A percentile compares a stretch with the other conserved stretches of the same genome.
Conservation (phyloP, 2,797 vertebrate genomes). For the Paedocypris micromegethes region DNA sequence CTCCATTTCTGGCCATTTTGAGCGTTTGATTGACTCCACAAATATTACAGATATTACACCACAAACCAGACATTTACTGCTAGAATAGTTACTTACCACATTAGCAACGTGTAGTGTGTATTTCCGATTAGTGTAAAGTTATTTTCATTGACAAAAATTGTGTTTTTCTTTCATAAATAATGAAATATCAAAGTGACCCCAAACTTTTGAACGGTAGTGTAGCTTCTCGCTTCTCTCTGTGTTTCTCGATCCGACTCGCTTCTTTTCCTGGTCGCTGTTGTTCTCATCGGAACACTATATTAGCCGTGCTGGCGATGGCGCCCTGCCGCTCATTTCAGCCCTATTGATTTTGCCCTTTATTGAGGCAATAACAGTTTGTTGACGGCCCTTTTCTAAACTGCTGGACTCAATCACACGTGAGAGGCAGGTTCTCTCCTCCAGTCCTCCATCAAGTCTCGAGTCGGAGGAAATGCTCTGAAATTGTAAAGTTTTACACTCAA, state of each 20-base stretch:
- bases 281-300: slow-evolving; percentile 71
- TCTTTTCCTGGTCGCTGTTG: slow-evolving; percentile 32
- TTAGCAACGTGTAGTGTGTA: no score
- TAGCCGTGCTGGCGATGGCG: slow-evolving; percentile 84
- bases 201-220: slow-evolving; percentile 25
- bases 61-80: no score
- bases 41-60: no score
- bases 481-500: no score
- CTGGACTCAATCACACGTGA: slow-evolving; percentile 81
- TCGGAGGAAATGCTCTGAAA: no score
- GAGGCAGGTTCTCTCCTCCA: slow-evolving; percentile 49
- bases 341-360: slow-evolving; percentile 90
- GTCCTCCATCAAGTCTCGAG: slow-evolving; percentile 31
- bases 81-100: no score
- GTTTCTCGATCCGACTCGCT: slow-evolving; percentile 1
- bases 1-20: no score
- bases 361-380: slow-evolving; percentile 90
- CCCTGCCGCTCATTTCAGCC: slow-evolving; percentile 87
- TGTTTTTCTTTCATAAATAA: no score
- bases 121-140: no score
- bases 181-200: neutral
- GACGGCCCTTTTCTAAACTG: slow-evolving; percentile 82
- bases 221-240: slow-evolving; percentile 52
- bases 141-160: no score
- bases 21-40: no score